Conservation (phyloP, 1,140 invertebrate genomes). For the Propsilocerus akamusi region DNA sequence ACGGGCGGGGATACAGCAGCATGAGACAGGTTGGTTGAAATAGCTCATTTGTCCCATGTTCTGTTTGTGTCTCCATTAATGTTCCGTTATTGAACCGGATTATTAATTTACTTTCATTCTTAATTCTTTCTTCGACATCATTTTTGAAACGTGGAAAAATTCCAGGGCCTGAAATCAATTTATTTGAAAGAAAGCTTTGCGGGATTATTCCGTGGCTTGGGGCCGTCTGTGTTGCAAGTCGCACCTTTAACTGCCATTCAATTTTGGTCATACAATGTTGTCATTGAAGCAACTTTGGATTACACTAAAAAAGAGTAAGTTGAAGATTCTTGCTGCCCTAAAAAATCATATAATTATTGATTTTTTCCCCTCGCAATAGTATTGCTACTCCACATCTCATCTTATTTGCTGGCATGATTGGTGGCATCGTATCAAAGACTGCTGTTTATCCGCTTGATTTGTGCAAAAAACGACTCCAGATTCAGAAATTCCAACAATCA, state of each 20-base stretch:
- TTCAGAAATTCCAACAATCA: slow-evolving; percentile 62
- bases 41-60: too few relatives aligned
- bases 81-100: too few relatives aligned
- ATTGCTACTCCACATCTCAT: slow-evolving; percentile 8
- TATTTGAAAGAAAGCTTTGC: slow-evolving; percentile 43
- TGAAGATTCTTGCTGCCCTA: too few relatives aligned
- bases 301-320: background rate
- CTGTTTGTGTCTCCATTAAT: too few relatives aligned
- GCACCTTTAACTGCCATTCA: slow-evolving; percentile 30
- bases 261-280: background rate
- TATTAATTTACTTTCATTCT: too few relatives aligned
- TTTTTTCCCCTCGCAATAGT: background rate
- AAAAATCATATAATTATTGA: too few relatives aligned
- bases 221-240: slow-evolving; percentile 70
- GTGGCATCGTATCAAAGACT: slow-evolving; percentile 57
- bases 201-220: slow-evolving; percentile 64
- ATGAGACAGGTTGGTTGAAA: too few relatives aligned
- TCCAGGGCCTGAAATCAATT: slow-evolving; percentile 42
- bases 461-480: slow-evolving; percentile 61
- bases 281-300: background rate
- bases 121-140: too few relatives aligned
- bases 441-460: slow-evolving; percentile 70
- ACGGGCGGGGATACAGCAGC: slow-evolving; percentile 54
- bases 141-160: too few relatives aligned
- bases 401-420: slow-evolving; percentile 33